Percentiles rank a stretch among this genome's conserved stretches.
Evolutionary conservation across 92 coral and sea anemone genomes (phyloP).

Genomic region (Parazoanthus swiftii): DNA sequence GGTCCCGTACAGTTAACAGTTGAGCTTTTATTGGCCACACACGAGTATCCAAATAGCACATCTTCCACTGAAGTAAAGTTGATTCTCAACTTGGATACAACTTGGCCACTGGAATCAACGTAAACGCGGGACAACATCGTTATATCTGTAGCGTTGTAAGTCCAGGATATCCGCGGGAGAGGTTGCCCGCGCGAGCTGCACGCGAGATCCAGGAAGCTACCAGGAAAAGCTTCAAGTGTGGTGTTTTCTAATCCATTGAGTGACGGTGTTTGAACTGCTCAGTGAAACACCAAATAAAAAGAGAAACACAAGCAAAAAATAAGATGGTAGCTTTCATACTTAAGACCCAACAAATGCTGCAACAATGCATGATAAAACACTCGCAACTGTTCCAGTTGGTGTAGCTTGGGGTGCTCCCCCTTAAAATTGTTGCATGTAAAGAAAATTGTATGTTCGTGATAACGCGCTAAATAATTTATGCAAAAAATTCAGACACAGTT

Average conservation of each 20-base stretch:
- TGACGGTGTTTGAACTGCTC: background rate
- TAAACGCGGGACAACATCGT: conserved; percentile 3
- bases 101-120: background rate
- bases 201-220: background rate
- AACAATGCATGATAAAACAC: background rate
- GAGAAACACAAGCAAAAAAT: background rate
- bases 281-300: background rate
- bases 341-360: background rate
- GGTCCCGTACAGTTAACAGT: background rate
- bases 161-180: background rate
- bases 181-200: conserved; percentile 1
- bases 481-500: too few relatives aligned
- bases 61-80: conserved; percentile 2
- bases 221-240: background rate
- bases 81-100: background rate
- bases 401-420: too few relatives aligned
- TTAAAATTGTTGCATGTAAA: too few relatives aligned
- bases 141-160: background rate
- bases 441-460: too few relatives aligned
- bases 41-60: background rate
- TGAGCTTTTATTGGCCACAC: background rate
- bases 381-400: too few relatives aligned
- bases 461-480: too few relatives aligned
- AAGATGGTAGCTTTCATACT: background rate
- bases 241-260: background rate